These are phyloP conservation scores for Eilema griseolum DNA, from an alignment of 2,888 invertebrate genomes.

Conservation along the genomic window DNA sequence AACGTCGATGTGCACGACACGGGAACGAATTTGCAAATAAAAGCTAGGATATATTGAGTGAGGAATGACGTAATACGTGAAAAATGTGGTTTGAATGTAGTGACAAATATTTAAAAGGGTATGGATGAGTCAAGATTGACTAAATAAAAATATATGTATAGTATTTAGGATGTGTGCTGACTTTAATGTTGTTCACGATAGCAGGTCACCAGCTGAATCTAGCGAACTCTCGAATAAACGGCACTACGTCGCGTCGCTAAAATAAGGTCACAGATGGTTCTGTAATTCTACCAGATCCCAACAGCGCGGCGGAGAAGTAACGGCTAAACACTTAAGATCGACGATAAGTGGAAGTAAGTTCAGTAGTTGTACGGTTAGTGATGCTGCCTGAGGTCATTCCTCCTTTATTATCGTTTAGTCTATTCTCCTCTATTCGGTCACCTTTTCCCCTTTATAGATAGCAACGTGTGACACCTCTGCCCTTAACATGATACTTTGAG, in stretches of 20 bases:
- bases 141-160: not conserved
- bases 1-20: not conserved
- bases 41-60: not conserved
- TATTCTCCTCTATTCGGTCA: not conserved
- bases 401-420: not conserved
- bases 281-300: not conserved
- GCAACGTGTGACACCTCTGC: not conserved
- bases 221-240: not conserved
- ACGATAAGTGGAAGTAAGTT: too few relatives aligned
- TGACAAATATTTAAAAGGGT: conserved; percentile 2
- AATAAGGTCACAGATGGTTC: too few relatives aligned
- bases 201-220: not conserved
- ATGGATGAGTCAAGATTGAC: not conserved
- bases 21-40: not conserved
- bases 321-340: too few relatives aligned
- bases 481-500: not conserved
- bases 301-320: not conserved
- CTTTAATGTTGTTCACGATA: not conserved
- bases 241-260: not conserved
- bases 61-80: not conserved
- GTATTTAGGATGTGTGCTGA: not conserved
- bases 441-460: not conserved
- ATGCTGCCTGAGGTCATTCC: too few relatives aligned
- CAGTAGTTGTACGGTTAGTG: too few relatives aligned
- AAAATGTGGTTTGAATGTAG: not conserved